A percentile compares a stretch with the other conserved stretches of the same genome.
These are phyloP conservation scores for Rhamphomyia laevipes DNA, from an alignment of 2,888 invertebrate genomes.

Conservation along the genomic window DNA sequence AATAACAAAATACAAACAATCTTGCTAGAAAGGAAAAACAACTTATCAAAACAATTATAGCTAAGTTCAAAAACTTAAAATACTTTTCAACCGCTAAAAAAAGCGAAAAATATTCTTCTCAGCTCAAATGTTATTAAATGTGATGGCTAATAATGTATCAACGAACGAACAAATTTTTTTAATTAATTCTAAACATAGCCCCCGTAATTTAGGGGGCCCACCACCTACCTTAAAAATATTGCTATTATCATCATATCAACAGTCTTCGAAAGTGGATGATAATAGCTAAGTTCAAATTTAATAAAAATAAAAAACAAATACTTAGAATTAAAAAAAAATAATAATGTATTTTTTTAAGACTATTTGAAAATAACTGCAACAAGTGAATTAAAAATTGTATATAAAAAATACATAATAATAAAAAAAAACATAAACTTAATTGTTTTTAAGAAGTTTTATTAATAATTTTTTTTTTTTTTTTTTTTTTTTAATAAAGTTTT, in stretches of 20 bases:
- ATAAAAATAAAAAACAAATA: not conserved
- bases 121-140: conserved; percentile 32
- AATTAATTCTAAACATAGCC: conserved; percentile 27
- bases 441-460: not conserved
- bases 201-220: conserved; percentile 39
- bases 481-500: too few species aligned
- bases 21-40: too few species aligned
- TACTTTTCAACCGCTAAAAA: not conserved
- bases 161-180: conserved; percentile 12
- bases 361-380: too few species aligned
- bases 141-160: conserved; percentile 38
- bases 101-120: conserved; percentile 8
- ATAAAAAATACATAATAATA: not conserved
- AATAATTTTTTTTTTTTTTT: not conserved
- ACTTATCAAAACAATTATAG: too few species aligned
- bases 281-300: not conserved
- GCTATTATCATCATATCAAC: conserved; percentile 14
- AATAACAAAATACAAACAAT: too few species aligned
- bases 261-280: conserved; percentile 1
- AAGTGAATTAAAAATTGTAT: not conserved
- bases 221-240: conserved; percentile 24
- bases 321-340: too few species aligned
- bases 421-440: not conserved
- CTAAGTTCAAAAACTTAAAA: too few species aligned
- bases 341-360: too few species aligned